Percentiles rank a stretch among this genome's conserved stretches.
phyloP scores from a whole-genome alignment of 2,888 invertebrate genomes.

The Ectemnius lituratus region DNA sequence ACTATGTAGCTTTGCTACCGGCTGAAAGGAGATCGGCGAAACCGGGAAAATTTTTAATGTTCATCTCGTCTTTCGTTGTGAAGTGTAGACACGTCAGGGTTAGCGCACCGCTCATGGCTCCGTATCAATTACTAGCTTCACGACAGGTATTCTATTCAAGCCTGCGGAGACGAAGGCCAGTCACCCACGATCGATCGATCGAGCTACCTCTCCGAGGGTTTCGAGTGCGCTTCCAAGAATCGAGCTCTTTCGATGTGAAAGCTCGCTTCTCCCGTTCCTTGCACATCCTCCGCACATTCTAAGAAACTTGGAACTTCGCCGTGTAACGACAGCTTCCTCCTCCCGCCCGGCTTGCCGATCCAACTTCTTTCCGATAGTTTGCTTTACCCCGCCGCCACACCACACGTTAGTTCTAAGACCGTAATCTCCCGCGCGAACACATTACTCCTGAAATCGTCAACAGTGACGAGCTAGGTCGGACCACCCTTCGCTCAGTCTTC shows the following conservation, averaged over 20 bases:
- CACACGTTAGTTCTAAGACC: neutral
- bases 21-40: no score
- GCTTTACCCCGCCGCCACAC: neutral
- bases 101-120: neutral
- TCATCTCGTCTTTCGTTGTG: no score
- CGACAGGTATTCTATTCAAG: slow-evolving; percentile 1
- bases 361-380: slow-evolving; percentile 6
- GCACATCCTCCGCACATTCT: neutral
- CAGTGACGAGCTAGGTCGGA: neutral
- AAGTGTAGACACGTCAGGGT: no score
- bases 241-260: neutral
- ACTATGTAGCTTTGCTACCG: no score
- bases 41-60: no score
- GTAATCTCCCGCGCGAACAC: neutral
- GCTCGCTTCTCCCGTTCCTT: neutral
- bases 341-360: neutral
- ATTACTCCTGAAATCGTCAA: neutral
- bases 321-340: neutral
- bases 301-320: neutral
- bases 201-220: slow-evolving; percentile 1
- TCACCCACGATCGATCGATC: slow-evolving; percentile 10
- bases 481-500: neutral
- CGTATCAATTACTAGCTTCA: slow-evolving; percentile 3
- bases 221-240: slow-evolving; percentile 1
- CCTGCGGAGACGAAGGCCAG: slow-evolving; percentile 2